Conservation (phyloP, 2,888 invertebrate genomes). For the Craniophora ligustri region DNA sequence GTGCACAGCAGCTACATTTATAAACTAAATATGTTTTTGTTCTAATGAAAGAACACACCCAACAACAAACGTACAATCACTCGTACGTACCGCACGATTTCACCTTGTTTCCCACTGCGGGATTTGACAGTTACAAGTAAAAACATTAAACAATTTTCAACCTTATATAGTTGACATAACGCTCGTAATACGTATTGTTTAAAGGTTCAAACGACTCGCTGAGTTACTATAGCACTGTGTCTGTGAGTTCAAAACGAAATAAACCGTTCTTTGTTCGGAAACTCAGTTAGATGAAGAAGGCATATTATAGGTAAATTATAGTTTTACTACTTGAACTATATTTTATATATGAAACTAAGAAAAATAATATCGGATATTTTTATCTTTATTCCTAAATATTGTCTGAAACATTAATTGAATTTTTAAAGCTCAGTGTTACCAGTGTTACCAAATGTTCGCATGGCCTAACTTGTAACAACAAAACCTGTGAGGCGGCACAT, state of each 20-base stretch:
- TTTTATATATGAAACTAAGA: no score
- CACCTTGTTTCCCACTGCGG: conserved; percentile 42
- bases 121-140: conserved; percentile 38
- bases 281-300: conserved; percentile 27
- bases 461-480: no score
- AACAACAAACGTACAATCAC: conserved; percentile 36
- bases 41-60: conserved; percentile 58
- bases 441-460: no score
- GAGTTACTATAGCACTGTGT: conserved; percentile 26
- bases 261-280: conserved; percentile 35
- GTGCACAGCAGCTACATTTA: conserved; percentile 41
- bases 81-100: conserved; percentile 27
- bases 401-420: no score
- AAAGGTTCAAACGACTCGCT: conserved; percentile 1
- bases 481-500: no score
- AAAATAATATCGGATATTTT: no score
- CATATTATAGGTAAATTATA: neutral
- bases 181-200: conserved; percentile 12
- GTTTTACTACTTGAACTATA: no score
- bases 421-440: no score
- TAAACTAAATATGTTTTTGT: conserved; percentile 45
- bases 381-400: no score
- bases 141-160: conserved; percentile 13
- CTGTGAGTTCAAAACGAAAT: conserved; percentile 29
- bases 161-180: neutral